Base-by-base conservation (phyloP, 2,888 invertebrate genomes). In the Rhogogaster chlorosoma region DNA sequence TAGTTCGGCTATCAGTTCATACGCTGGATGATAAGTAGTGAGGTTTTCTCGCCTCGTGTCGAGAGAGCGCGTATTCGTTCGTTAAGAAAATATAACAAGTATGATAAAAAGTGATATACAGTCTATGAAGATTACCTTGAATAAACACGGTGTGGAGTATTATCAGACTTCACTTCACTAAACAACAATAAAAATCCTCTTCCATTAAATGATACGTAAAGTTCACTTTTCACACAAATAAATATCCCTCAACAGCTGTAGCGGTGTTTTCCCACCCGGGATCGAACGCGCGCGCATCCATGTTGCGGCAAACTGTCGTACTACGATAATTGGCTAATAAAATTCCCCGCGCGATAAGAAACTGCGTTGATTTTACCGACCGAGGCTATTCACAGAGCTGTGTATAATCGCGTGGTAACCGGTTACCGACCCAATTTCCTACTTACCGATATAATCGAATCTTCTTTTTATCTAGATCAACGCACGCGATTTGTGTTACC, bases 191-290 rank as follows among this genome's bases (percentile, higher is more conserved):
- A 67, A 32, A 32, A 32, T 18, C 4, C 15, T 67, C 18, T 67
- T 67, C 12, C 7, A 18, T 32, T 67, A 42, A 22, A 38, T 22
- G 36, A 73, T 26, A 22, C 4, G 38, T n/a, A 12, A 22, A 73
- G 22, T n/a, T 73, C 32, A 70, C 36, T 70, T 38, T n/a, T 36
- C 70, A 32, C 70, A 36, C 36, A 42, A 18, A 15, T 42, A 38
- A 42, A 73, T 22, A 67, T 32, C 73, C n/a, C 42, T 22, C 38
- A 73, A 22, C 73, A 73, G 73, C 73, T 73, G 73, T 73, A 73
- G 73, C 73, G 73, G 73, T 73, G 42, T 73, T 73, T 73, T 73
- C 73, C 12, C 73, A 42, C 42, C n/a, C 73, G 22, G 9, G 42
- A 73, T 26, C 73, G 73, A 73, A 42, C 73, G 26, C 73, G 73